Percentiles rank a stretch among this genome's conserved stretches.
phyloP scores from a whole-genome alignment of 2,113 vertebrate genomes.

The Tautogolabrus adspersus region DNA sequence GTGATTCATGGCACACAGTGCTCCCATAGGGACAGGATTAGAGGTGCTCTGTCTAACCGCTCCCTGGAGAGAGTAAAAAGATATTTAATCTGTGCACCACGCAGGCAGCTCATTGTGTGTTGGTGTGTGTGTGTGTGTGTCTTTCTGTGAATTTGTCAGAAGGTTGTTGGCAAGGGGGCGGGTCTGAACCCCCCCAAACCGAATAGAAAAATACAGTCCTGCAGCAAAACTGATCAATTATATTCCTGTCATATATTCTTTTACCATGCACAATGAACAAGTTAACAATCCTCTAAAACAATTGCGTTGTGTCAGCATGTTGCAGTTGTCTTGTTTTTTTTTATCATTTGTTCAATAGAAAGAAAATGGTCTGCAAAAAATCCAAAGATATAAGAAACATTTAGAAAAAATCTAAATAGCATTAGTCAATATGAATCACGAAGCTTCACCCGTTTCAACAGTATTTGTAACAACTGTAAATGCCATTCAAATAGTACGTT shows the following conservation, averaged over 20 bases:
- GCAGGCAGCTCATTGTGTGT: slow-evolving; percentile 47
- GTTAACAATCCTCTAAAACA: too few relatives aligned
- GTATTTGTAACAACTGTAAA: too few relatives aligned
- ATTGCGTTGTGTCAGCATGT: not conserved
- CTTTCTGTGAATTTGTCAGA: slow-evolving; percentile 47
- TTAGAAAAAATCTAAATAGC: not conserved
- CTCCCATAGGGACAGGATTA: slow-evolving; percentile 84
- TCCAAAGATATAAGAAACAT: too few relatives aligned
- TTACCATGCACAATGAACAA: not conserved
- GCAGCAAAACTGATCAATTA: slow-evolving; percentile 50
- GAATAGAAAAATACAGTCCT: slow-evolving; percentile 41
- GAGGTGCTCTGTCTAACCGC: slow-evolving; percentile 82
- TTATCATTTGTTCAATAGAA: not conserved
- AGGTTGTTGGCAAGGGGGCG: slow-evolving; percentile 34
- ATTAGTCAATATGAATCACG: not conserved
- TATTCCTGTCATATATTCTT: slow-evolving; percentile 3
- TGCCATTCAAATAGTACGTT: too few relatives aligned
- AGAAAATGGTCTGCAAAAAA: not conserved
- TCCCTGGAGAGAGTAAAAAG: slow-evolving; percentile 77
- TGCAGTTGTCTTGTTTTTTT: not conserved
- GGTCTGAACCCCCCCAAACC: not conserved
- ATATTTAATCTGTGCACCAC: slow-evolving; percentile 78
- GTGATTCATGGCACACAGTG: slow-evolving; percentile 80
- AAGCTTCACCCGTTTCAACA: too few relatives aligned
- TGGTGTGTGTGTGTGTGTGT: slow-evolving; percentile 5